phyloP scores from a whole-genome alignment of 2,888 invertebrate genomes.

The Cetonia aurata region DNA sequence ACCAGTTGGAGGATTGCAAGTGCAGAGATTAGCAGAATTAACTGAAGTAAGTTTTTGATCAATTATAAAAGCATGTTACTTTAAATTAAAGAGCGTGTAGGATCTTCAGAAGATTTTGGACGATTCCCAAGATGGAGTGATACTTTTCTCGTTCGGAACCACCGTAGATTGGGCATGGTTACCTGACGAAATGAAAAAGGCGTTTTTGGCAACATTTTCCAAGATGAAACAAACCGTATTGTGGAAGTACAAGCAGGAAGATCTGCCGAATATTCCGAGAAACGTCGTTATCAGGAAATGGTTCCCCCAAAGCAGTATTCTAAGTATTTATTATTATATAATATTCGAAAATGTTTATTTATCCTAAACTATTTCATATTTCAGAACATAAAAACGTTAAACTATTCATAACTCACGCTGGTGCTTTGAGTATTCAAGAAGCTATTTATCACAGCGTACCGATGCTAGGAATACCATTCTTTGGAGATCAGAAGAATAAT shows the following conservation, averaged over 20 bases:
- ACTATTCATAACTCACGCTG: slow-evolving; percentile 55
- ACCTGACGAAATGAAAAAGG: slow-evolving; percentile 50
- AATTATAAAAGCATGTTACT: too few species aligned
- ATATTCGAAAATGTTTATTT: neutral
- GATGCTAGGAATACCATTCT: slow-evolving; percentile 58
- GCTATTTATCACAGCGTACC: slow-evolving; percentile 54
- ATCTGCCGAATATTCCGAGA: slow-evolving; percentile 56
- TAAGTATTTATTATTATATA: slow-evolving; percentile 52
- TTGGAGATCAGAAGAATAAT: slow-evolving; percentile 59
- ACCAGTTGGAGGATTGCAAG: slow-evolving; percentile 61
- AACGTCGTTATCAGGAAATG: slow-evolving; percentile 62
- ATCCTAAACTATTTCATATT: too few species aligned
- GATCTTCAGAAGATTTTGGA: slow-evolving; percentile 54
- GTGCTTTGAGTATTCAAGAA: slow-evolving; percentile 57
- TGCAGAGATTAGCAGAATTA: slow-evolving; percentile 53
- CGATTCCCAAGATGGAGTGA: slow-evolving; percentile 57
- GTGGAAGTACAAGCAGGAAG: slow-evolving; percentile 60
- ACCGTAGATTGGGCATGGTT: slow-evolving; percentile 55
- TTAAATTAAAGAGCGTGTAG: slow-evolving; percentile 36
- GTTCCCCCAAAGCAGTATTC: slow-evolving; percentile 63
- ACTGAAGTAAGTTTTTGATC: slow-evolving; percentile 54
- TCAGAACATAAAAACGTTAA: slow-evolving; percentile 53
- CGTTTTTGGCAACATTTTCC: slow-evolving; percentile 58
- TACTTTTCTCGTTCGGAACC: slow-evolving; percentile 62
- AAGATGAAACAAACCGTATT: slow-evolving; percentile 60